Conservation (phyloP, 2,113 vertebrate species). For the Cariama cristata region DNA sequence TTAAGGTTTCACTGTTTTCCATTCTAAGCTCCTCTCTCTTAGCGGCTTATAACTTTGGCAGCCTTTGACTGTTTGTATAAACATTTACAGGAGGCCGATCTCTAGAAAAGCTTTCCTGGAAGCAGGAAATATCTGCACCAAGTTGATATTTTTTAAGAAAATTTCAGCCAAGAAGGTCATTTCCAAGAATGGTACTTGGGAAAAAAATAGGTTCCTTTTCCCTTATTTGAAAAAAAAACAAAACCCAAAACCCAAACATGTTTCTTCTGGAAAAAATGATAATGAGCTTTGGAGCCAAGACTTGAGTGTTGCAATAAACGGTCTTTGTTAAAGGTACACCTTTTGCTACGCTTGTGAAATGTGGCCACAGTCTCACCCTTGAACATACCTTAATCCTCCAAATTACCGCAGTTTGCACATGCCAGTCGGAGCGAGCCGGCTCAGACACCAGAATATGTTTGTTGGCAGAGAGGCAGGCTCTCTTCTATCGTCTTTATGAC, state of each 20-base stretch:
- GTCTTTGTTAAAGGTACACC: background rate
- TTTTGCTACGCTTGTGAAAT: background rate
- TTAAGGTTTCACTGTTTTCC: background rate
- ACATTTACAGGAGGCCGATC: constrained; percentile 7
- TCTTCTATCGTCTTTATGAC: background rate
- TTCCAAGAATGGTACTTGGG: background rate
- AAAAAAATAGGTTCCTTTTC: background rate
- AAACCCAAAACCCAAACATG: background rate
- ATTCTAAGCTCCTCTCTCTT: background rate
- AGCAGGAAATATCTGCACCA: constrained; percentile 42
- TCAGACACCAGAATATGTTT: background rate
- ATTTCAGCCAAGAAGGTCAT: background rate
- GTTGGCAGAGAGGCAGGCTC: background rate
- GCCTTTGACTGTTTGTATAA: constrained; percentile 1
- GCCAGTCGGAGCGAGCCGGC: background rate
- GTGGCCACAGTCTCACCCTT: background rate
- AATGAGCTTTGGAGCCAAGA: background rate
- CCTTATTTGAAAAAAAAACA: background rate
- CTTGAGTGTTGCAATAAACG: background rate
- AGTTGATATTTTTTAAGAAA: constrained; percentile 42
- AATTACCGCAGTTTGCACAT: rapidly evolving
- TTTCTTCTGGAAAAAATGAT: background rate
- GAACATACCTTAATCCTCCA: background rate
- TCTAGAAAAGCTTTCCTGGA: constrained; percentile 59
- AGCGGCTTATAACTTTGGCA: background rate